Conservation (phyloP, 1,140 invertebrate species). For the Zophobas atratus region DNA sequence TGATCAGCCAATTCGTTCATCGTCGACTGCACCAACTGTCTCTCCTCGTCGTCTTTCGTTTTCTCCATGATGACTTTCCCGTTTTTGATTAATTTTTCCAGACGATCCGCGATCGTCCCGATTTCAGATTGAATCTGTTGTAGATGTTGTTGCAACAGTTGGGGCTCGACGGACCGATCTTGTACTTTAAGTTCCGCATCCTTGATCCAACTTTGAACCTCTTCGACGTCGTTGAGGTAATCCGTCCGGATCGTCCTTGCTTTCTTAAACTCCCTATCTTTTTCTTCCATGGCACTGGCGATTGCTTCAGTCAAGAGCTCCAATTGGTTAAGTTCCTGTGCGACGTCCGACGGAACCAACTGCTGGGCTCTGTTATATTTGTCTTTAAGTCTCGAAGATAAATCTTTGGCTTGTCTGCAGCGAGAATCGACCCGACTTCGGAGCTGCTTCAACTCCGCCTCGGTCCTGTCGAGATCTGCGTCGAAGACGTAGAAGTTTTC, state of each 20-base stretch:
- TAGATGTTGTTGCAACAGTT: constrained; percentile 82
- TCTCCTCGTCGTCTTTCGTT: constrained; percentile 83
- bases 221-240: constrained; percentile 84
- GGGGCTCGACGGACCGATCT: constrained; percentile 84
- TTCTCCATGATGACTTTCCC: constrained; percentile 85
- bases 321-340: constrained; percentile 81
- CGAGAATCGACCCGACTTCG: constrained; percentile 70
- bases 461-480: constrained; percentile 74
- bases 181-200: constrained; percentile 87
- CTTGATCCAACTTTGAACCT: constrained; percentile 86
- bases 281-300: constrained; percentile 86
- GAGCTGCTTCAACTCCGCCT: constrained; percentile 68
- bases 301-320: constrained; percentile 87
- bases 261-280: constrained; percentile 87
- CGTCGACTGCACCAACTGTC: constrained; percentile 82
- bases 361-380: constrained; percentile 77
- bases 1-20: constrained; percentile 84
- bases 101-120: constrained; percentile 79
- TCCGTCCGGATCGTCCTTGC: constrained; percentile 86
- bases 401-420: constrained; percentile 74
- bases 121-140: constrained; percentile 85
- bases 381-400: constrained; percentile 77
- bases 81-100: constrained; percentile 84
- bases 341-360: constrained; percentile 82
- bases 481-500: constrained; percentile 82